A percentile compares a stretch with the other conserved stretches of the same genome.
phyloP scores from a whole-genome alignment of 2,888 invertebrate genomes.

The Omphaloscelis lunosa region DNA sequence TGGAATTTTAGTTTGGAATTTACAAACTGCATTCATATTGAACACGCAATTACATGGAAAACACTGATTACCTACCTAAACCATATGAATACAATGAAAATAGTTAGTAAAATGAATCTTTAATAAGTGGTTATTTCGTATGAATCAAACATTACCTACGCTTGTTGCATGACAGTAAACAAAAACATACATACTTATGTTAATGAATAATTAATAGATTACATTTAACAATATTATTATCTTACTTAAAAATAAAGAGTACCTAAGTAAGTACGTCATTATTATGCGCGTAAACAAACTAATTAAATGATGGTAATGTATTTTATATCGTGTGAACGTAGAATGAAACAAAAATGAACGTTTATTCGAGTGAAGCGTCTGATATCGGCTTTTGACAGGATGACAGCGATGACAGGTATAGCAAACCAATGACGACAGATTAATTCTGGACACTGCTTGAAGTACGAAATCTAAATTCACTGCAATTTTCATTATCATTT shows the following conservation, averaged over 20 bases:
- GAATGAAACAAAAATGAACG: too few species aligned
- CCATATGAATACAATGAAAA: neutral
- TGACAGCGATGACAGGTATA: too few species aligned
- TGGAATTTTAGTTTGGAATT: neutral
- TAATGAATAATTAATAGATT: neutral
- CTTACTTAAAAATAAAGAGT: neutral
- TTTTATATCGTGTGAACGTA: neutral
- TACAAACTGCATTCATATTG: neutral
- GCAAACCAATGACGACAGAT: too few species aligned
- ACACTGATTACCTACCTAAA: neutral
- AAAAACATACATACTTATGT: neutral
- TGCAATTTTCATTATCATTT: too few species aligned
- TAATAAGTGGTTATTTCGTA: neutral
- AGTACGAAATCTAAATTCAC: too few species aligned
- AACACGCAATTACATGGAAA: neutral
- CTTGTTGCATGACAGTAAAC: neutral
- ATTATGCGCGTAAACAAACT: constrained; percentile 18
- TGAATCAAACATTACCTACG: neutral
- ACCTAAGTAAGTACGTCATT: neutral
- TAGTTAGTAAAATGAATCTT: neutral
- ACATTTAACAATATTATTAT: neutral
- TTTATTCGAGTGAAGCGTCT: too few species aligned
- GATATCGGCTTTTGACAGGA: too few species aligned
- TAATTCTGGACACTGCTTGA: neutral
- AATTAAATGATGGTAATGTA: constrained; percentile 10